These are phyloP conservation scores for Elephas maximus DNA, from an alignment of 2,113 vertebrate species.

Conservation along the genomic window DNA sequence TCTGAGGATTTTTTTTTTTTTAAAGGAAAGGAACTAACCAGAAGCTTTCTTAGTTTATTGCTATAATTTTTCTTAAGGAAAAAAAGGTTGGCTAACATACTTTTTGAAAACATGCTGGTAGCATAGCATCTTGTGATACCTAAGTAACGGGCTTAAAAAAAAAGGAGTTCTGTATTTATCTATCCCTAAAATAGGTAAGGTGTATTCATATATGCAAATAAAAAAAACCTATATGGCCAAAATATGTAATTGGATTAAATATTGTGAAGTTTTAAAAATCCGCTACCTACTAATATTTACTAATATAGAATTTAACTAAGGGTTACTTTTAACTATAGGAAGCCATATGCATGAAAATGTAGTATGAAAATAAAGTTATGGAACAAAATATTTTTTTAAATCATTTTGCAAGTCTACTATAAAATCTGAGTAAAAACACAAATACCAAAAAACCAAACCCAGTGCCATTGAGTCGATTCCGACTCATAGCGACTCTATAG, in stretches of 20 bases:
- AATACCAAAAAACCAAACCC: neutral
- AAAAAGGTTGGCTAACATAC: neutral
- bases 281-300: neutral
- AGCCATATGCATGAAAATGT: neutral
- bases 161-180: neutral
- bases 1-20: neutral
- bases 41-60: neutral
- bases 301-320: neutral
- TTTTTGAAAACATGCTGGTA: neutral
- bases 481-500: too few species aligned
- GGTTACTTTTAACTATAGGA: neutral
- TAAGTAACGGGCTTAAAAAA: neutral
- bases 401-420: neutral
- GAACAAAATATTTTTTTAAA: neutral
- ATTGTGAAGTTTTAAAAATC: neutral
- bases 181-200: neutral
- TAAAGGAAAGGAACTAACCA: neutral
- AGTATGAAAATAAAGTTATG: neutral
- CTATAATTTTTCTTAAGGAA: neutral
- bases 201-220: neutral
- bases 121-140: neutral
- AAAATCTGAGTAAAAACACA: constrained; percentile 16
- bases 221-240: neutral
- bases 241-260: neutral
- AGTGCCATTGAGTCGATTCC: too few species aligned